These are phyloP conservation scores for Allacma fusca DNA, from an alignment of 2,888 invertebrate genomes.

Conservation along the genomic window DNA sequence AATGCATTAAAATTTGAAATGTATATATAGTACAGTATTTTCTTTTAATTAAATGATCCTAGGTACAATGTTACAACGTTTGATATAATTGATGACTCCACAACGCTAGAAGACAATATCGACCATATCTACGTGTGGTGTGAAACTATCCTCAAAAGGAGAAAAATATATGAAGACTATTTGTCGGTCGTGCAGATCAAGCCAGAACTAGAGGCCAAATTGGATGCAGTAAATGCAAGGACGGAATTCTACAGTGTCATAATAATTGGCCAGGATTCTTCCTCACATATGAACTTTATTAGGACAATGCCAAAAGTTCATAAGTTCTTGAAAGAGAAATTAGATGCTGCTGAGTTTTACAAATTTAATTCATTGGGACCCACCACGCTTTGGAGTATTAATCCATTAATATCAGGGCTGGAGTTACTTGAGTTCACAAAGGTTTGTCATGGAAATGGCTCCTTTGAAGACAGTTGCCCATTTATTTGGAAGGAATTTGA, in stretches of 20 bases:
- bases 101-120: too few species aligned
- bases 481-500: conserved; percentile 86
- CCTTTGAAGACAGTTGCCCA: conserved; percentile 78
- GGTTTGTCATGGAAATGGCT: conserved; percentile 72
- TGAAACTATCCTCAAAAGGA: background rate
- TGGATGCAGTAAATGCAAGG: background rate
- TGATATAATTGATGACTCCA: too few species aligned
- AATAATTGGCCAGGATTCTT: conserved; percentile 23
- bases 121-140: conserved; percentile 9
- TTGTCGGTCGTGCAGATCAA: background rate
- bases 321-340: background rate
- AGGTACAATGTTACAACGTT: too few species aligned
- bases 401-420: conserved; percentile 78
- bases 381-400: background rate
- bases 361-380: background rate
- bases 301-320: conserved; percentile 35
- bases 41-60: too few species aligned
- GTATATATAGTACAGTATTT: too few species aligned
- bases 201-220: background rate
- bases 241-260: background rate
- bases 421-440: conserved; percentile 72
- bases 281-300: conserved; percentile 40
- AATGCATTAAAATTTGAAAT: too few species aligned
- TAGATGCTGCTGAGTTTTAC: conserved; percentile 8
- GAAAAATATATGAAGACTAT: background rate